Evolutionary conservation across 2,888 invertebrate species (phyloP).

Genomic region (Protodeltote pygarga): DNA sequence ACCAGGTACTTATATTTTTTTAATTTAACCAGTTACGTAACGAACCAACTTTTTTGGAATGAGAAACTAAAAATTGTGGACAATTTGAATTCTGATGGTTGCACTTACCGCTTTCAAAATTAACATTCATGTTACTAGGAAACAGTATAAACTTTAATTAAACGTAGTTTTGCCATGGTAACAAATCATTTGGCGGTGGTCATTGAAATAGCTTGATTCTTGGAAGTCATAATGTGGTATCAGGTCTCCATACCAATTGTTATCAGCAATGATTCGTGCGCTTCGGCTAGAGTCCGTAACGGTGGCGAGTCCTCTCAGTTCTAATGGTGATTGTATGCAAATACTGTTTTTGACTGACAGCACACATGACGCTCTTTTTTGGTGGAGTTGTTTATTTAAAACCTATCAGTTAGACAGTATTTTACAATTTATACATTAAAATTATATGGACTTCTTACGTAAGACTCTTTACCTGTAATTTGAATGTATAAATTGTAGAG

Average conservation of each 20-base stretch:
- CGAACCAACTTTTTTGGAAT: background rate
- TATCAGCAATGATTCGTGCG: constrained; percentile 20
- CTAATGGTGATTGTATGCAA: constrained; percentile 63
- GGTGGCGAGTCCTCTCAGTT: constrained; percentile 48
- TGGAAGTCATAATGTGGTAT: constrained; percentile 56
- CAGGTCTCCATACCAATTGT: constrained; percentile 34
- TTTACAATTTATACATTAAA: too few relatives aligned
- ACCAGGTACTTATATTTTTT: too few relatives aligned
- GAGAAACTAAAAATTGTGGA: background rate
- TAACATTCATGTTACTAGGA: constrained; percentile 31
- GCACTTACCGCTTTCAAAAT: constrained; percentile 17
- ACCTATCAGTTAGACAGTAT: background rate
- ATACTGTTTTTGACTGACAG: constrained; percentile 51
- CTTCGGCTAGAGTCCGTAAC: constrained; percentile 35
- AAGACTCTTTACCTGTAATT: too few relatives aligned
- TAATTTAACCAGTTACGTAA: too few relatives aligned
- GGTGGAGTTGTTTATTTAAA: background rate
- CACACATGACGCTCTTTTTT: constrained; percentile 49
- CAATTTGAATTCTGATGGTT: constrained; percentile 28
- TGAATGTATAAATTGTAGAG: too few relatives aligned
- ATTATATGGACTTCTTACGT: too few relatives aligned
- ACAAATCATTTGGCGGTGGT: constrained; percentile 61
- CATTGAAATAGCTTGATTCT: constrained; percentile 64
- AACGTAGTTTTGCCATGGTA: constrained; percentile 50
- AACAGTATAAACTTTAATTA: constrained; percentile 37